These are phyloP conservation scores for Nyleta sp. DNA, from an alignment of 2,888 invertebrate species.

Conservation along the genomic window DNA sequence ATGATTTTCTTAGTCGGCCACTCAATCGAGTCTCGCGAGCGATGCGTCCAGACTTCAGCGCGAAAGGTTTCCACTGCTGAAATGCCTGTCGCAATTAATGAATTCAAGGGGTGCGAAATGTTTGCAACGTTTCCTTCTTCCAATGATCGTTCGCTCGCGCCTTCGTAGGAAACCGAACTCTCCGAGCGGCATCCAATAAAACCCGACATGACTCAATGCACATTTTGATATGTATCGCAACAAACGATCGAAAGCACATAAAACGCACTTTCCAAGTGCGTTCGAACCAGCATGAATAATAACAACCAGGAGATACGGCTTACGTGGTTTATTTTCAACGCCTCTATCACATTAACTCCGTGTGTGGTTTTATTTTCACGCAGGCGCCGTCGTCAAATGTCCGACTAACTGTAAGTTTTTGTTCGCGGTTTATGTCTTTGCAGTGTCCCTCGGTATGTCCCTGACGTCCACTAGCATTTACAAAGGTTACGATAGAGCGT, in stretches of 20 bases:
- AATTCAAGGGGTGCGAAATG: too few relatives aligned
- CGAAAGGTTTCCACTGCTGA: background rate
- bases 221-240: slow-evolving; percentile 60
- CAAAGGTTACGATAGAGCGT: slow-evolving; percentile 95
- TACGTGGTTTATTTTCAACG: slow-evolving; percentile 31
- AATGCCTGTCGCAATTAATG: too few relatives aligned
- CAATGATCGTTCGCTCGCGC: background rate
- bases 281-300: slow-evolving; percentile 56
- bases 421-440: slow-evolving; percentile 17
- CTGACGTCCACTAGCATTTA: slow-evolving; percentile 88
- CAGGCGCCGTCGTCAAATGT: slow-evolving; percentile 28
- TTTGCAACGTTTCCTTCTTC: too few relatives aligned
- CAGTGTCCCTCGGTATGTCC: slow-evolving; percentile 94
- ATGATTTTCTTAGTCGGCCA: background rate
- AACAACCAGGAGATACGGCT: slow-evolving; percentile 35
- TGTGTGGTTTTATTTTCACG: slow-evolving; percentile 53
- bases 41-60: background rate
- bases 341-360: slow-evolving; percentile 32
- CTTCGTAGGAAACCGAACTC: slow-evolving; percentile 22
- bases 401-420: slow-evolving; percentile 32
- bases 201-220: slow-evolving; percentile 38
- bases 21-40: background rate
- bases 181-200: slow-evolving; percentile 33
- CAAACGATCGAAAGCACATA: slow-evolving; percentile 62
- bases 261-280: slow-evolving; percentile 53